Conservation (phyloP, 2,113 vertebrate species). For the human region GRCh38 chr5:126857001-126857500, state of each 20-base stretch:
- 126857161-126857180: background rate
- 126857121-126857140: background rate
- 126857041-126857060: background rate
- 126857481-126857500: background rate
- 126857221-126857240: background rate
- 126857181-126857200: background rate
- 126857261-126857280: rapidly evolving
- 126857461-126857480: background rate
- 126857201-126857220: background rate
- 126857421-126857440: background rate
- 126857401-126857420: background rate
- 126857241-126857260: background rate
- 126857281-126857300: no score
- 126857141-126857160: background rate
- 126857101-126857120: background rate
- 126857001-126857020: background rate
- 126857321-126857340: background rate
- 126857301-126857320: background rate
- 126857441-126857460: background rate
- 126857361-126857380: background rate
- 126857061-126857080: background rate
- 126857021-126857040: background rate
- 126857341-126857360: background rate
- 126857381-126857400: background rate
- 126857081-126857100: background rate